These are phyloP conservation scores for Ptychoptera albimana DNA, from an alignment of 2,888 invertebrate genomes.

Conservation along the genomic window DNA sequence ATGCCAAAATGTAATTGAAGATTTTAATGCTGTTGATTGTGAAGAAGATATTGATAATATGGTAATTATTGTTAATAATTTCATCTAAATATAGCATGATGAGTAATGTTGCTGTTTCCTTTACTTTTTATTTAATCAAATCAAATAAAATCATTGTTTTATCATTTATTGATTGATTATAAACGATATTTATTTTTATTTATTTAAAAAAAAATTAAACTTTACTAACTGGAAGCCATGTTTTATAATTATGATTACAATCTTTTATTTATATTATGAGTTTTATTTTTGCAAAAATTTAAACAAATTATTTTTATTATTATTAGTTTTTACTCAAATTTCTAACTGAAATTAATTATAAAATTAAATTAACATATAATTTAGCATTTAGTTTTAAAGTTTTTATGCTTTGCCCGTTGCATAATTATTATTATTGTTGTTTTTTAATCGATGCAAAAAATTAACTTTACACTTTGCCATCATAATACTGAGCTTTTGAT, in stretches of 20 bases:
- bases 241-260: no score
- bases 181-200: neutral
- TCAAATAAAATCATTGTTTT: neutral
- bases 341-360: constrained; percentile 1
- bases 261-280: neutral
- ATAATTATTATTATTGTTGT: neutral
- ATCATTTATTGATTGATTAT: no score
- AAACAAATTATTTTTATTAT: neutral
- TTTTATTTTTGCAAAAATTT: neutral
- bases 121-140: neutral
- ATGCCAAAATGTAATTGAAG: constrained; percentile 26
- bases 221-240: neutral
- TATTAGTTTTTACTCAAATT: neutral
- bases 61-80: constrained; percentile 5
- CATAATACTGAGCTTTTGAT: no score
- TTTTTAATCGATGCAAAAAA: no score
- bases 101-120: neutral
- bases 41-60: constrained; percentile 17
- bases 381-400: neutral
- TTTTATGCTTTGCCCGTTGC: neutral
- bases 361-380: neutral
- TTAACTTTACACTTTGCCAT: no score
- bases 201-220: neutral
- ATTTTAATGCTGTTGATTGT: constrained; percentile 23
- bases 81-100: neutral